Evolutionary conservation across 1,140 invertebrate species (phyloP).

Genomic region (Bombus ignitus): DNA sequence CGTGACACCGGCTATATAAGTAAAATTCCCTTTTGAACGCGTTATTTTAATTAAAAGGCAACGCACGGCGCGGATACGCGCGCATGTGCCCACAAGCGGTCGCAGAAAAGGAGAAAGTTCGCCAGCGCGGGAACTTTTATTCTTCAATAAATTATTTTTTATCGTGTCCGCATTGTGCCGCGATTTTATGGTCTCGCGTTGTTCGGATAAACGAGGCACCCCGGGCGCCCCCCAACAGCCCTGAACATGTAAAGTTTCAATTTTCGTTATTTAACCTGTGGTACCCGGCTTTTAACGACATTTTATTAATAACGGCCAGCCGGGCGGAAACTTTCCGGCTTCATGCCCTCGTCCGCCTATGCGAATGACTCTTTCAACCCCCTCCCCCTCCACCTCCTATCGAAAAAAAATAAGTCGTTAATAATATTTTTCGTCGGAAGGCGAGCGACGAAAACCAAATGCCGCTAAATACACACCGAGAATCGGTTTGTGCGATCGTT

Average conservation of each 20-base stretch:
- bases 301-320: slow-evolving; percentile 54
- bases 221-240: not conserved
- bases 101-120: slow-evolving; percentile 42
- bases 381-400: not conserved
- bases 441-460: not conserved
- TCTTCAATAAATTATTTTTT: slow-evolving; percentile 57
- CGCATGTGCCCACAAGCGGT: not conserved
- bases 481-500: slow-evolving; percentile 10
- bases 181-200: slow-evolving; percentile 45
- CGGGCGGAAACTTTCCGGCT: slow-evolving; percentile 42
- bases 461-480: not conserved
- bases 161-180: slow-evolving; percentile 52
- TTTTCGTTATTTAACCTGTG: slow-evolving; percentile 54
- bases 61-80: slow-evolving; percentile 9
- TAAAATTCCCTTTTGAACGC: slow-evolving; percentile 46
- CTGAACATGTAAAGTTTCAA: slow-evolving; percentile 56
- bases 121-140: slow-evolving; percentile 37
- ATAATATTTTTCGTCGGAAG: slow-evolving; percentile 34
- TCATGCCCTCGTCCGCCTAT: not conserved
- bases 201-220: slow-evolving; percentile 48
- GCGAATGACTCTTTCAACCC: not conserved
- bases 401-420: slow-evolving; percentile 37
- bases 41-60: slow-evolving; percentile 55
- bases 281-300: slow-evolving; percentile 54
- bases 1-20: slow-evolving; percentile 38